These are phyloP conservation scores for Agrilus planipennis DNA, from an alignment of 1,140 invertebrate species.

Conservation along the genomic window DNA sequence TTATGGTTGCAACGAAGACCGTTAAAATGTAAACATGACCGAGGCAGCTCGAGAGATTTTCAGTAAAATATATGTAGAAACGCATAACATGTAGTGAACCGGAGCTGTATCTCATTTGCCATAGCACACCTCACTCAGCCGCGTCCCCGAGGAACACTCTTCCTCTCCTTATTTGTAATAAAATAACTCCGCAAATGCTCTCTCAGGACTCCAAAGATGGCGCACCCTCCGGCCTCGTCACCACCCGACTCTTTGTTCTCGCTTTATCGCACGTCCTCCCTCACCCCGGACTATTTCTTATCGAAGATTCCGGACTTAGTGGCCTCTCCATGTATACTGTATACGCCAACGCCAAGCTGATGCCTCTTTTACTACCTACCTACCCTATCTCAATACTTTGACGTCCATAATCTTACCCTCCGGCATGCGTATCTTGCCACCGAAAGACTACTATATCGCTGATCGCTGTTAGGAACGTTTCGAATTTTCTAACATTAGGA, in stretches of 20 bases:
- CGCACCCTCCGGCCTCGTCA: constrained; percentile 20
- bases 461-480: too few relatives aligned
- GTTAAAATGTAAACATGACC: constrained; percentile 11
- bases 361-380: too few relatives aligned
- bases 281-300: constrained; percentile 4
- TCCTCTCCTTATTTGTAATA: constrained; percentile 34
- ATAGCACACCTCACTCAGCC: constrained; percentile 28
- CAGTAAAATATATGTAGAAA: constrained; percentile 17
- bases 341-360: too few relatives aligned
- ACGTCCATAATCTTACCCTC: too few relatives aligned
- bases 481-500: too few relatives aligned
- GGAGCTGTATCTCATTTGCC: constrained; percentile 27
- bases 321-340: too few relatives aligned
- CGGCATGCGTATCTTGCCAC: too few relatives aligned
- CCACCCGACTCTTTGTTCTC: constrained; percentile 20
- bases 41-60: constrained; percentile 16
- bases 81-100: constrained; percentile 17
- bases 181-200: constrained; percentile 34
- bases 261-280: constrained; percentile 14
- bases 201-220: constrained; percentile 29
- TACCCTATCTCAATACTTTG: too few relatives aligned
- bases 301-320: constrained; percentile 4
- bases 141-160: constrained; percentile 27
- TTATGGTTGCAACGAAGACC: too few relatives aligned
- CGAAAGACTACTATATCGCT: too few relatives aligned